Conservation (phyloP, 2,888 invertebrate species). For the Aphrophora alni region DNA sequence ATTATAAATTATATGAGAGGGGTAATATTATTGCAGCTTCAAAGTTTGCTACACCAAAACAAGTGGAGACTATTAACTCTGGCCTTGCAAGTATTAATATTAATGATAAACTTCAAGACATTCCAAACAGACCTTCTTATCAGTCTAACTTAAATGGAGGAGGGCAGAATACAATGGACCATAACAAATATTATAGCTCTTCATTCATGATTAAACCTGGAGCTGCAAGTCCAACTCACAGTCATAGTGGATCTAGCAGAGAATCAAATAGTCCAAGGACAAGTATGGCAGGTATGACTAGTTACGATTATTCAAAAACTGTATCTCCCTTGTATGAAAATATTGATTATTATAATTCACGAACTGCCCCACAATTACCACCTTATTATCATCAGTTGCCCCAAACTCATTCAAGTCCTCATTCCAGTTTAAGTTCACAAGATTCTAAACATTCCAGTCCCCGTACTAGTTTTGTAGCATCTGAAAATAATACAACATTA, state of each 20-base stretch:
- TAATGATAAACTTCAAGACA: slow-evolving; percentile 42
- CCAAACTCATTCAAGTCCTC: slow-evolving; percentile 58
- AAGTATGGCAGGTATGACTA: slow-evolving; percentile 55
- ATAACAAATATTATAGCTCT: slow-evolving; percentile 50
- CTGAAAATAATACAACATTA: slow-evolving; percentile 58
- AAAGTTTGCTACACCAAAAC: slow-evolving; percentile 78
- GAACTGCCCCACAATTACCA: slow-evolving; percentile 60
- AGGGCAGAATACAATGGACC: slow-evolving; percentile 42
- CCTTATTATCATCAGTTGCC: slow-evolving; percentile 68
- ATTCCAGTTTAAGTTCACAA: slow-evolving; percentile 58
- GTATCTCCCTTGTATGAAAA: slow-evolving; percentile 77
- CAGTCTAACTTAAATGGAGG: slow-evolving; percentile 41
- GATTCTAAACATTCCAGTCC: slow-evolving; percentile 61
- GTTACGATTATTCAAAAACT: slow-evolving; percentile 48
- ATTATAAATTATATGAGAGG: slow-evolving; percentile 70
- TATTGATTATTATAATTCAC: slow-evolving; percentile 76
- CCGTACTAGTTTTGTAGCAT: slow-evolving; percentile 56
- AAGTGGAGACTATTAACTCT: slow-evolving; percentile 67
- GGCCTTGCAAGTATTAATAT: slow-evolving; percentile 37
- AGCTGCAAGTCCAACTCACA: slow-evolving; percentile 64
- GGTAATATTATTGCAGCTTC: slow-evolving; percentile 78
- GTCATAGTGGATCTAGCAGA: slow-evolving; percentile 67
- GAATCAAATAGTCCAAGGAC: slow-evolving; percentile 61
- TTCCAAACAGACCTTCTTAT: slow-evolving; percentile 35
- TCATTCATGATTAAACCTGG: slow-evolving; percentile 45